These are phyloP conservation scores for Lumbricus terrestris DNA, from an alignment of 2,888 invertebrate species.

Conservation along the genomic window DNA sequence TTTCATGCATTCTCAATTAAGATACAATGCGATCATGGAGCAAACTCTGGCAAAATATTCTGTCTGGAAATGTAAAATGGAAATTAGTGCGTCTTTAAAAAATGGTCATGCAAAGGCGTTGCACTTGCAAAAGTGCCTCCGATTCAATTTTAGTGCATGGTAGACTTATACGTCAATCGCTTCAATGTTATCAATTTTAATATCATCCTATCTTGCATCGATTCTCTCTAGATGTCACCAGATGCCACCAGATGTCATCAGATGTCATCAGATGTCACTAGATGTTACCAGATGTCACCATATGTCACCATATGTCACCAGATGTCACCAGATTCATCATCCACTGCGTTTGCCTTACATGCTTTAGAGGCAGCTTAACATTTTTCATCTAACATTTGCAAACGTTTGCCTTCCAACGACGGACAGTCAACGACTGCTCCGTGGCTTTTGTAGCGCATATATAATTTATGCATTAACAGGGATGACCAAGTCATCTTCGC, in stretches of 20 bases:
- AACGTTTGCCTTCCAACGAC: background rate
- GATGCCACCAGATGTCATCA: background rate
- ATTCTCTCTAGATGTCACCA: too few relatives aligned
- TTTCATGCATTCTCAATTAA: too few relatives aligned
- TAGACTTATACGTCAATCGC: background rate
- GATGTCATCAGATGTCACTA: background rate
- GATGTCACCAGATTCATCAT: background rate
- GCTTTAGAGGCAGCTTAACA: background rate
- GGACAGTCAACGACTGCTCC: background rate
- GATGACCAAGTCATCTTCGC: background rate
- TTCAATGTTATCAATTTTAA: background rate
- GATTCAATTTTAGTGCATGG: background rate
- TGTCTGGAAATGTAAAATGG: background rate
- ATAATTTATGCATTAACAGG: too few relatives aligned
- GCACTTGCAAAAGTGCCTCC: background rate
- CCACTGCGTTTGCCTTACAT: background rate
- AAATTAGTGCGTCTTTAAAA: background rate
- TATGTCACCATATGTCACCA: background rate
- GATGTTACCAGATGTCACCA: background rate
- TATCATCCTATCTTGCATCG: too few relatives aligned
- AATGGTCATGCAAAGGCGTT: background rate
- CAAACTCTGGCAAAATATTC: too few relatives aligned
- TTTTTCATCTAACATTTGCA: background rate
- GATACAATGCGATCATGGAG: too few relatives aligned
- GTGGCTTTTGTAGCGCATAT: too few relatives aligned